Base-by-base conservation (phyloP, 2,797 vertebrate species). In the Lophotriccus pileatus region DNA sequence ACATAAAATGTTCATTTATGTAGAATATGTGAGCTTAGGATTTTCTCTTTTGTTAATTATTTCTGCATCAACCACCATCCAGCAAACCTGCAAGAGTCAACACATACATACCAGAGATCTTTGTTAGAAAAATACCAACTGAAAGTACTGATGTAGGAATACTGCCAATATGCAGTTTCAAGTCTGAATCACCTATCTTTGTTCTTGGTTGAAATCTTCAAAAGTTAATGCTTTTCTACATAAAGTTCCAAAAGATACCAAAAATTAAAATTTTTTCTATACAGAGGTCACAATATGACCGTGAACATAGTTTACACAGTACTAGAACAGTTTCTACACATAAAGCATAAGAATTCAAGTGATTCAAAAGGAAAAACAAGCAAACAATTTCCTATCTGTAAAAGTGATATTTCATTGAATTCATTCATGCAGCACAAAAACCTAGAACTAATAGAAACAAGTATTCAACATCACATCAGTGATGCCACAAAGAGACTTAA, bases 301-400 rank as follows among this genome's bases (percentile, higher is more conserved):
- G 2, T 30, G 76, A 5, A 3, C 15, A 28, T 1, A 37, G 17
- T 39, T 43, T 4, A 34, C 2, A 21, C 3, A 36, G 4, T 14
- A 63, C 59, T 14, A 59, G 8, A 24, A 66, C 9, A 44, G 19
- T 30, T 90, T 46, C 53, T 75, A 68, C 19, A 53, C 7, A 49
- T 10, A 74, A 69, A 70, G 21, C 7, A 2, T 24, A 72, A 64
- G 28, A 84, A 73, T 27, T 37, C 20, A 78, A 50, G 18, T 17
- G 7, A 86, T 72, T 84, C 9, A 32, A 52, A 81, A 78, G 9
- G 15, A 44, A 53, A 68, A 22, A 58, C 39, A 22, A 3, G 20
- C 4, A n/a, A 50, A 32, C 1, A 36, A 10, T 10, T 44, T 70
- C 32, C 4, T 52, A 21, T 53, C 21, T 67, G 13, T 73, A 30